Base-by-base conservation (phyloP, 92 coral and sea anemone genomes). In the Siderastrea siderea region DNA sequence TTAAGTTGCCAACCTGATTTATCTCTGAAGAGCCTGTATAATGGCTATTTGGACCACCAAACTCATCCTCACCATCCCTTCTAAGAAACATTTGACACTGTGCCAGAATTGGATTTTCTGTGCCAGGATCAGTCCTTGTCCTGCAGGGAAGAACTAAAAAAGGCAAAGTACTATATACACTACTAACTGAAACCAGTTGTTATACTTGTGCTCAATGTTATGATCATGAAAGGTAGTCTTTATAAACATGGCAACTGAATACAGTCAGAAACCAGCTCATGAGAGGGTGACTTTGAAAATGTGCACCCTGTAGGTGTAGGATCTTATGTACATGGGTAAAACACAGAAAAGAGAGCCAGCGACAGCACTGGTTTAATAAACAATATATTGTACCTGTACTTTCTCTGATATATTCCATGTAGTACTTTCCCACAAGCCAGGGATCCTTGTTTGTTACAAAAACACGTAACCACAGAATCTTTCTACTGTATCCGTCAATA, bases 381-480 rank as follows among this genome's bases (percentile, higher is more conserved):
- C 57, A 15, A 63, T 63, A 7, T 16, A 15, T 63, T 26, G 9
- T 57, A 68, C 74, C 74, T 68, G 52, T 3, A 68, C 74, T 68
- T 50, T 68, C 66, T 79, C n/a, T 79, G 44, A 63, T 16, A 51
- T 54, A 19, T 11, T 85, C 75, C 58, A 76, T 60, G 13, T 76
- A 85, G 62, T n/a, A 85, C 75, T 85, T 85, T 85, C 73, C 83
- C 6, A 64, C 70, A 6, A 85, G 89, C 89, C 89, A 85, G 9
- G 89, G 89, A 81, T 81, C 85, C 61, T 81, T 81, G 69, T 86
- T 86, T 45, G 90, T 77, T 2, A 78, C 84, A 51, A 86, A 86
- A 19, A 78, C 69, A 10, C 43, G 64, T 51, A 86, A 60, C 85
- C 80, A 78, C 50, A 86, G 52, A 4, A 86, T 59, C 59, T 69